Evolutionary conservation across 2,113 vertebrate genomes (phyloP).

Genomic region (Paradoxurus hermaphroditus): DNA sequence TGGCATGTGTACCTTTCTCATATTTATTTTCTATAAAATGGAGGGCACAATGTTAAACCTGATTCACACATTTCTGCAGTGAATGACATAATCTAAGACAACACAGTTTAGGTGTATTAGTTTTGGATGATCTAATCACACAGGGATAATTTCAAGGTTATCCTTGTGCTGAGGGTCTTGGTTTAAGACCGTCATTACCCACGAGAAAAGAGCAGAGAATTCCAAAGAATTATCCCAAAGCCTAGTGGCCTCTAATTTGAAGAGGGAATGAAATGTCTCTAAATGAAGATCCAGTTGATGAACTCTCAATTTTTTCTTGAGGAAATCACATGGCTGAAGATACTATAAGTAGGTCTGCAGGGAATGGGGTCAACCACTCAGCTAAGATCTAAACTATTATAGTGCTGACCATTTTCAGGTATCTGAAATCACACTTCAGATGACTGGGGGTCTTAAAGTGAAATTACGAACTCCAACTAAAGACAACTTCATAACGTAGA

Average conservation of each 20-base stretch:
- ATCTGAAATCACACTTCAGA: not conserved
- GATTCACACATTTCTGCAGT: not conserved
- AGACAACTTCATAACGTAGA: not conserved
- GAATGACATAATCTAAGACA: not conserved
- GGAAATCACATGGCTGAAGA: not conserved
- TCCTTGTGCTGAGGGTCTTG: not conserved
- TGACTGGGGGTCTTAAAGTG: not conserved
- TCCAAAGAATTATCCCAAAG: not conserved
- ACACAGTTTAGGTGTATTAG: not conserved
- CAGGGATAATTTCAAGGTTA: not conserved
- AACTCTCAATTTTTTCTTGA: not conserved
- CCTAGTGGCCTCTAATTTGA: not conserved
- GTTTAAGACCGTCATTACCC: not conserved
- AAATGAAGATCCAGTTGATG: not conserved
- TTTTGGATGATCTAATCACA: not conserved
- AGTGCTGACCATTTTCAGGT: not conserved
- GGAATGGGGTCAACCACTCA: not conserved
- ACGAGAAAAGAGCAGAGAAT: not conserved
- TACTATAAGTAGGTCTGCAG: not conserved
- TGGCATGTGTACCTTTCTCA: not conserved
- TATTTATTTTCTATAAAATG: not conserved
- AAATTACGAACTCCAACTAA: not conserved
- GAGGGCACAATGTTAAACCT: not conserved
- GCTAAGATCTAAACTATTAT: not conserved
- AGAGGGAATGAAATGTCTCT: not conserved